phyloP scores from a whole-genome alignment of 1,140 invertebrate genomes.

The Brachionus koreanus region DNA sequence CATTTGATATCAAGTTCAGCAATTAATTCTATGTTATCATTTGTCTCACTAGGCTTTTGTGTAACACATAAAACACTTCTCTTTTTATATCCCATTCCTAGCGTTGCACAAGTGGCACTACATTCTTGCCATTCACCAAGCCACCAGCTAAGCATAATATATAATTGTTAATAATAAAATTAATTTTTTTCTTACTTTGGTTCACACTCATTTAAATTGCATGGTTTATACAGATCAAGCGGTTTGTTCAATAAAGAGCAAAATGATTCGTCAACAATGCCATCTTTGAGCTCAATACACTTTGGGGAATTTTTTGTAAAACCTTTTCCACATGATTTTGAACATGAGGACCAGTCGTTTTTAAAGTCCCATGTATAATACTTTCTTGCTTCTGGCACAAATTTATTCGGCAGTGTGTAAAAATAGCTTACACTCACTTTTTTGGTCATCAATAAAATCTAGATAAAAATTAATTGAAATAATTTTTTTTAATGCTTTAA shows the following conservation, averaged over 20 bases:
- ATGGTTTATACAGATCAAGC: not conserved
- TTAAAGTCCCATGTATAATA: conserved; percentile 21
- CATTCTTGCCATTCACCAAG: conserved; percentile 34
- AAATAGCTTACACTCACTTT: conserved; percentile 2
- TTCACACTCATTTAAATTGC: conserved; percentile 11
- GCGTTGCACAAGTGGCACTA: not conserved
- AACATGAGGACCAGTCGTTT: conserved; percentile 39
- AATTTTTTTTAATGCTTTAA: not conserved
- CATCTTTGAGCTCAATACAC: conserved; percentile 1
- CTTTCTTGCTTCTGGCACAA: not conserved
- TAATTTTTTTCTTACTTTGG: conserved; percentile 1
- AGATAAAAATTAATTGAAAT: not conserved
- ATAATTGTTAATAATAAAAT: not conserved
- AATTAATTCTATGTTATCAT: conserved; percentile 4
- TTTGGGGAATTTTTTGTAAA: not conserved
- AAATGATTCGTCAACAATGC: conserved; percentile 17
- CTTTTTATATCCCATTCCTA: not conserved
- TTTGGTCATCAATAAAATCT: not conserved
- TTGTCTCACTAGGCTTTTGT: not conserved
- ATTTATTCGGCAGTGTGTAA: not conserved
- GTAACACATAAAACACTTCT: conserved; percentile 30
- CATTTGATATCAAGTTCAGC: not conserved
- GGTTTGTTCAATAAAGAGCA: not conserved
- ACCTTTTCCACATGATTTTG: conserved; percentile 39
- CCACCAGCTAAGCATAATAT: not conserved